Percentiles rank a stretch among this genome's conserved stretches.
Conservation (phyloP, 2,797 vertebrate genomes). For the Salarias fasciatus region DNA sequence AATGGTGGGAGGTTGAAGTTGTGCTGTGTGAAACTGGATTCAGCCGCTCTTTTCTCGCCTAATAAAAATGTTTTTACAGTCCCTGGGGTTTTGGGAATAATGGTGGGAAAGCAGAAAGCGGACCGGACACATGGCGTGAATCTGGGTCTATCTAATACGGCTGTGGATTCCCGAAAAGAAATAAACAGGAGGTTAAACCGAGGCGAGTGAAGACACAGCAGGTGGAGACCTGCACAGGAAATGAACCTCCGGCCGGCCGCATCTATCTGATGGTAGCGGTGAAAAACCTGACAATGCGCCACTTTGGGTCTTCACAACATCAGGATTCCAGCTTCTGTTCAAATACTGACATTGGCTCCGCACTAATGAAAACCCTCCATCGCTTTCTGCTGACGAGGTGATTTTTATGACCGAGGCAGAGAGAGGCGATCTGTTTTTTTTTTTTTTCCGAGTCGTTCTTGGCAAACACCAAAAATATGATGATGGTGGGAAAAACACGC, state of each 20-base stretch:
- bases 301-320: neutral
- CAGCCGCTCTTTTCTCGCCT: neutral
- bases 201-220: conserved; percentile 45
- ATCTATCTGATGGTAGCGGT: neutral
- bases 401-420: no score
- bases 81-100: neutral
- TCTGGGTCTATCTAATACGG: conserved; percentile 27
- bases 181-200: conserved; percentile 40
- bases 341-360: neutral
- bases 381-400: neutral
- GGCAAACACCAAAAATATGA: no score
- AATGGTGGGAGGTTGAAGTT: no score
- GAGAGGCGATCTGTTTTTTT: no score
- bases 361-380: neutral
- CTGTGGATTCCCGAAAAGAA: conserved; percentile 24
- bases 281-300: neutral
- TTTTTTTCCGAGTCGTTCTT: no score
- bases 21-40: no score
- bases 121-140: conserved; percentile 24
- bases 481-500: no score
- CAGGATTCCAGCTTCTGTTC: neutral
- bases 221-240: conserved; percentile 50
- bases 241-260: conserved; percentile 49
- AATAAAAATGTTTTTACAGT: neutral
- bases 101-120: conserved; percentile 6